phyloP scores from a whole-genome alignment of 2,888 invertebrate species.

The Diaphora mendica region DNA sequence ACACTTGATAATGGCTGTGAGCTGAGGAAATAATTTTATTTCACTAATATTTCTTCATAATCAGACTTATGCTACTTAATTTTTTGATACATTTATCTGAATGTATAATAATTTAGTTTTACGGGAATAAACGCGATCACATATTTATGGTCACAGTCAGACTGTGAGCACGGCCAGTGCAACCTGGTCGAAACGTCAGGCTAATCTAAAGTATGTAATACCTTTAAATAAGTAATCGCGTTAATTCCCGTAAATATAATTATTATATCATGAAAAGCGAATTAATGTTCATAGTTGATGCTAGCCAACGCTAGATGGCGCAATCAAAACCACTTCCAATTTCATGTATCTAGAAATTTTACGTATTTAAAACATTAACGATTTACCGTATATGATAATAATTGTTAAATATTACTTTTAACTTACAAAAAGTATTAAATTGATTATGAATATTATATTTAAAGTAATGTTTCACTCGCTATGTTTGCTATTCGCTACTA shows the following conservation, averaged over 20 bases:
- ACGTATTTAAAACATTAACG: neutral
- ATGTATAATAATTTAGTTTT: too few relatives aligned
- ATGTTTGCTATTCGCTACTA: slow-evolving; percentile 40
- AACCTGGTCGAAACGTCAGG: too few relatives aligned
- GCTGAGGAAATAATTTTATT: neutral
- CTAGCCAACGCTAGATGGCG: slow-evolving; percentile 65
- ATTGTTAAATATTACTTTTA: neutral
- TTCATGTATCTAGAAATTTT: neutral
- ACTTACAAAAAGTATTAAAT: too few relatives aligned
- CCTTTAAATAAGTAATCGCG: too few relatives aligned
- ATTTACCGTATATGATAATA: neutral
- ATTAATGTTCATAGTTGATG: neutral
- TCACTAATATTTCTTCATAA: neutral
- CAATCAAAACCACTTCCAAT: neutral
- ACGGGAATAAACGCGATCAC: too few relatives aligned
- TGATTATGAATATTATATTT: too few relatives aligned
- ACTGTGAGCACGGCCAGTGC: too few relatives aligned
- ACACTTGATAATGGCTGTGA: neutral
- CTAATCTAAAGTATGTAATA: too few relatives aligned
- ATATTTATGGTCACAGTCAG: too few relatives aligned
- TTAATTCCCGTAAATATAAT: too few relatives aligned
- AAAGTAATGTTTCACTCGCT: too few relatives aligned
- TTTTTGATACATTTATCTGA: neutral
- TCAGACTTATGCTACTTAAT: neutral
- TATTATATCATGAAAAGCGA: too few relatives aligned